Evolutionary conservation across 2,888 invertebrate genomes (phyloP), one percentile per base, ranked within the genome.

Genomic region (Temnothorax unifasciatus): DNA sequence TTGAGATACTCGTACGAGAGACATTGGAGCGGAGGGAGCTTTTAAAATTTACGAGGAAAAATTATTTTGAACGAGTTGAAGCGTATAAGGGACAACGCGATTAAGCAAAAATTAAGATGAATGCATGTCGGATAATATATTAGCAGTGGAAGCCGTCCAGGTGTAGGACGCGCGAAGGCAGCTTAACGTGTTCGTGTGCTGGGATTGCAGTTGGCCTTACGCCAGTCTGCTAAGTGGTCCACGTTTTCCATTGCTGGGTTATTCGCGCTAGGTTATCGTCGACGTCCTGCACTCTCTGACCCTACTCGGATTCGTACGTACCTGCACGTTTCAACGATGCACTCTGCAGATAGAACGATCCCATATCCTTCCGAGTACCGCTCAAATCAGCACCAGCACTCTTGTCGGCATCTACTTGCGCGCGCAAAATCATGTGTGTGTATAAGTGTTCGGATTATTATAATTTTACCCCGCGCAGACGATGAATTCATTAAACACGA

Each of bases 221-320:
- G 92, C 93, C 93, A 93, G 88, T 85, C 83, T 86, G 85, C 90
- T 91, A 93, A 92, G 92, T 92, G 92, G 90, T 91, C 90, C 89
- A 88, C 89, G 89, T 90, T 91, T 90, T 91, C 89, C 85, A 88
- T 75, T 59, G 82, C 77, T 57, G 57, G 68, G 57, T 83, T 73
- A 66, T 71, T 74, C 61, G 69, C 59, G 61, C 57, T 75, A 47
- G 68, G 41, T 64, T 77, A n/a, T n/a, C 38, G 61, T 29, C 15
- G 47, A 13, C 63, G 61, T 34, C 21, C 84, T 61, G 41, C 52
- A 18, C 82, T 73, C 47, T 76, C 73, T 63, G 41, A n/a, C 54
- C 63, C 47, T 29, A 13, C 66, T 57, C 61, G 82, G 61, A 83
- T 82, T 90, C 88, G 81, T 81, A 82, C 86, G 86, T 84, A 83